Evolutionary conservation across 2,113 vertebrate species (phyloP).

Genomic region (Paramisgurnus dabryanus): DNA sequence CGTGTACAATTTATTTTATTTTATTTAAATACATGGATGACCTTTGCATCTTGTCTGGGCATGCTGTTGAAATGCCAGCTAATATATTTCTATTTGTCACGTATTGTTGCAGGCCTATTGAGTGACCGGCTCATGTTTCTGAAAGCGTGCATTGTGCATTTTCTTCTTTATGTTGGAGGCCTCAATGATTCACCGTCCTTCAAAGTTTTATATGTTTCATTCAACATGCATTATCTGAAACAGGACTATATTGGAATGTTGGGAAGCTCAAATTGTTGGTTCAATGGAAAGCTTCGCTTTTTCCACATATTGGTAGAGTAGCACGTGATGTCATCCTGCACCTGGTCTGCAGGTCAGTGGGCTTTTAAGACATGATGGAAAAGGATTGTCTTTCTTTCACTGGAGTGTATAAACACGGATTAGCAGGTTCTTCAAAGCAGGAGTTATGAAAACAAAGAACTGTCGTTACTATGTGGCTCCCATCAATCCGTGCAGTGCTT

Average conservation of each 20-base stretch:
- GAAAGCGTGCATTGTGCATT: conserved; percentile 1
- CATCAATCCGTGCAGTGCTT: conserved; percentile 3
- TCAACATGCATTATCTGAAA: conserved; percentile 6
- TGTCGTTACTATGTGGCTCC: neutral
- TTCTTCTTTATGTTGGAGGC: neutral
- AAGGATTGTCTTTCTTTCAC: neutral
- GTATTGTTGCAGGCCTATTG: conserved; percentile 6
- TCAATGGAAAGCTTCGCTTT: neutral
- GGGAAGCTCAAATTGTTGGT: neutral
- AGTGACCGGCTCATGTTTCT: conserved; percentile 20
- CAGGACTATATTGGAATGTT: neutral
- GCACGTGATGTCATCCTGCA: neutral
- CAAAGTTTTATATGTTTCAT: neutral
- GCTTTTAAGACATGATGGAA: neutral
- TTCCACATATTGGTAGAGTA: neutral
- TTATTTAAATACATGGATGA: conserved; percentile 1
- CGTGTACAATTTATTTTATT: neutral
- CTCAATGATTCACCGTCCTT: conserved; percentile 3
- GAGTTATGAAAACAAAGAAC: conserved; percentile 9
- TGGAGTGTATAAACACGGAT: conserved; percentile 1
- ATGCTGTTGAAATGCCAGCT: conserved; percentile 21
- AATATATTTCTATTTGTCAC: conserved; percentile 18
- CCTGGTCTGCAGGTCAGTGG: conserved; percentile 4
- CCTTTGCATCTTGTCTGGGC: conserved; percentile 11
- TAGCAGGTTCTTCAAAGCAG: neutral